phyloP scores from a whole-genome alignment of 2,113 vertebrate genomes.

The human (Homo sapiens) region GRCh38 chr4:177799501-177800000 shows the following conservation, averaged over 20 bases:
- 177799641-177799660: neutral
- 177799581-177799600: rapidly evolving
- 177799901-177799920: neutral
- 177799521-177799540: neutral
- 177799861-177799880: neutral
- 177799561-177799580: neutral
- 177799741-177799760: neutral
- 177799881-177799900: neutral
- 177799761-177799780: neutral
- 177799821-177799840: neutral
- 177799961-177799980: neutral
- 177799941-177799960: neutral
- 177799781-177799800: neutral
- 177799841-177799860: neutral
- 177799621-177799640: rapidly evolving
- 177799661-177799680: neutral
- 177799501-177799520: rapidly evolving
- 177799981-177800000: neutral
- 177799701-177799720: too few species aligned
- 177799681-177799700: too few species aligned
- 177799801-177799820: neutral
- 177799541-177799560: neutral
- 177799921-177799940: neutral
- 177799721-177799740: neutral
- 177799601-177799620: neutral